Conservation (phyloP, 1,140 invertebrate species). For the Trialeurodes vaporariorum region DNA sequence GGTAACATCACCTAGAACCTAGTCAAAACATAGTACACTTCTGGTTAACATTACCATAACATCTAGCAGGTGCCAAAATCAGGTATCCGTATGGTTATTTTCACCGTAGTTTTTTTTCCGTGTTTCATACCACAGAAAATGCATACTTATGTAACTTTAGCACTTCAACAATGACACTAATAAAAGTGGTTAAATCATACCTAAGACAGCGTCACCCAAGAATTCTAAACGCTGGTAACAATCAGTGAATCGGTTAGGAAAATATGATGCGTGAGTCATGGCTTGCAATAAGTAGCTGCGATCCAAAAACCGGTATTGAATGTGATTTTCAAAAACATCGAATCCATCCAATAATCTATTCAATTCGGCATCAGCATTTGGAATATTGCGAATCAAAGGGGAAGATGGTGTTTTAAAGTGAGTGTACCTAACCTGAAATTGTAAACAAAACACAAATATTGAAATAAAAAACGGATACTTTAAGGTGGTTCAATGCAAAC, state of each 20-base stretch:
- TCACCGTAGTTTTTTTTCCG: too few relatives aligned
- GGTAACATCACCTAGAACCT: too few relatives aligned
- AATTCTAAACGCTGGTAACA: conserved; percentile 94
- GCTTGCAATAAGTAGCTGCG: conserved; percentile 59
- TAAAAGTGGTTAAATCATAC: conserved; percentile 25
- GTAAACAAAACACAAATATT: not conserved
- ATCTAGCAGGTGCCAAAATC: too few relatives aligned
- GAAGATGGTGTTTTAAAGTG: conserved; percentile 17
- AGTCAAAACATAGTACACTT: too few relatives aligned
- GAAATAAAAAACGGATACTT: not conserved
- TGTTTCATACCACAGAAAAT: too few relatives aligned
- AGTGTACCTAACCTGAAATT: conserved; percentile 9
- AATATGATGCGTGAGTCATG: conserved; percentile 85
- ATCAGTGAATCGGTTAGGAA: conserved; percentile 68
- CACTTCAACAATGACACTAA: conserved; percentile 15
- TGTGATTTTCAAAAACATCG: conserved; percentile 43
- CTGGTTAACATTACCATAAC: too few relatives aligned
- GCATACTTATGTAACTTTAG: not conserved
- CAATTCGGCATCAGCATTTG: conserved; percentile 14
- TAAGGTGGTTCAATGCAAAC: too few relatives aligned
- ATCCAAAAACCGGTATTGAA: conserved; percentile 55
- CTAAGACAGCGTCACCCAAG: conserved; percentile 85
- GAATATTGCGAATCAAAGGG: conserved; percentile 15
- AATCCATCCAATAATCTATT: conserved; percentile 16
- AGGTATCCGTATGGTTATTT: too few relatives aligned